A percentile compares a stretch with the other conserved stretches of the same genome.
These are phyloP conservation scores for Tetranychus cinnabarinus DNA, from an alignment of 1,140 invertebrate genomes.

Conservation along the genomic window DNA sequence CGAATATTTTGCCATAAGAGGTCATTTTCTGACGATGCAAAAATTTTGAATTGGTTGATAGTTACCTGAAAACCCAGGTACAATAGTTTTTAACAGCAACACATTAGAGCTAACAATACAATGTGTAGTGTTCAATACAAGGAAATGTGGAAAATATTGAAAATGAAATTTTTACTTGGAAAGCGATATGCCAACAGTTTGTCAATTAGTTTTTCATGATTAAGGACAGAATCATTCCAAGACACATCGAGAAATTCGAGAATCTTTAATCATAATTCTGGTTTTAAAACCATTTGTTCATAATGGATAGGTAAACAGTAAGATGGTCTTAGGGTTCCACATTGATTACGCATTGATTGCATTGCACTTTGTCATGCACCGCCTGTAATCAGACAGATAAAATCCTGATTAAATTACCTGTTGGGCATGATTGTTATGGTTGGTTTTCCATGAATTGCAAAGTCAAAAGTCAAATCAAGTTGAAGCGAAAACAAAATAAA, in stretches of 20 bases:
- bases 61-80: no score
- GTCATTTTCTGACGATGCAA: no score
- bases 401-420: conserved; percentile 93
- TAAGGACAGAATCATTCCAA: conserved; percentile 85
- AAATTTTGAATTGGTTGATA: no score
- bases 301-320: conserved; percentile 74
- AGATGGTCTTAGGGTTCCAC: conserved; percentile 50
- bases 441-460: no score
- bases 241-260: conserved; percentile 70
- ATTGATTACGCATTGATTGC: conserved; percentile 79
- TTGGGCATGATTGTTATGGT: not conserved
- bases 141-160: not conserved
- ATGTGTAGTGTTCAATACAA: no score
- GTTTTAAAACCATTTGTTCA: conserved; percentile 87
- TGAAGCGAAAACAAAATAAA: no score
- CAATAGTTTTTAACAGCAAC: no score
- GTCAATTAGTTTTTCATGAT: conserved; percentile 92
- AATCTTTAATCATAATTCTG: conserved; percentile 65
- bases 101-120: no score
- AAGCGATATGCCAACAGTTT: conserved; percentile 61
- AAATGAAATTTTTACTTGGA: conserved; percentile 42
- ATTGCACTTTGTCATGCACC: conserved; percentile 77
- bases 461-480: no score
- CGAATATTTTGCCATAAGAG: no score
- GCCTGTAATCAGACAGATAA: conserved; percentile 70